Base-by-base conservation (phyloP, 2,113 vertebrate species). In the Heteronetta atricapilla region DNA sequence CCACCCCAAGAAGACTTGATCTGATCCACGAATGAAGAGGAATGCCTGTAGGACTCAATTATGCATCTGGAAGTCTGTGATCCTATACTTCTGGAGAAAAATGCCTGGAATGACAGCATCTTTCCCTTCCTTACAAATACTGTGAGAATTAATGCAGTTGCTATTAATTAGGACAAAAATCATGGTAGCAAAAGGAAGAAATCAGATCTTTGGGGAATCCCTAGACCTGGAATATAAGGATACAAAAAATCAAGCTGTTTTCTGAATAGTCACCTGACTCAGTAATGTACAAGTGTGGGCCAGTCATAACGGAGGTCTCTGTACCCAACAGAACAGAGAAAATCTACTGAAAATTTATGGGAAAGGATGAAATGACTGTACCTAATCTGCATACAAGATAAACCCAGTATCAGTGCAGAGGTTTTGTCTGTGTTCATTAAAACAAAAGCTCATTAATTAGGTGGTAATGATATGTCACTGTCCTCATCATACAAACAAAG, bases 151-250 rank as follows among this genome's bases (percentile, higher is more conserved):
- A 68, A 88, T 44, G 55, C 13, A 53, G 40, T 58, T 83, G 50
- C 55, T 74, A 86, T 46, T 62, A 86, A 63, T 29, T 15, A 48
- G n/a, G 36, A 74, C n/a, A 84, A 87, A 96, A 93, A 33, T 44
- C 31, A 66, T 7, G 29, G 31, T 29, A 50, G 36, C 1, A 0
- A 91, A 93, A 56, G 46, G 18, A 62, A 91, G 22, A 94, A 69
- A 38, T 2, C 22, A 63, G 36, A 14, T 50, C 28, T 50, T 12
- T 75, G 31, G 52, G 70, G 56, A 81, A 70, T 26, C n/a, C 13
- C 15, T 84, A 40, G 56, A 31, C 1, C 1, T 67, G 60, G 18
- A 62, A 85, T 79, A 50, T 15, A 78, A 70, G 23, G 19, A 3
- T 53, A 11, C 17, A 48, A 16, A 66, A 79, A 88, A 89, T 53